Base-by-base conservation (phyloP, 2,797 vertebrate species). In the Lophotriccus pileatus region DNA sequence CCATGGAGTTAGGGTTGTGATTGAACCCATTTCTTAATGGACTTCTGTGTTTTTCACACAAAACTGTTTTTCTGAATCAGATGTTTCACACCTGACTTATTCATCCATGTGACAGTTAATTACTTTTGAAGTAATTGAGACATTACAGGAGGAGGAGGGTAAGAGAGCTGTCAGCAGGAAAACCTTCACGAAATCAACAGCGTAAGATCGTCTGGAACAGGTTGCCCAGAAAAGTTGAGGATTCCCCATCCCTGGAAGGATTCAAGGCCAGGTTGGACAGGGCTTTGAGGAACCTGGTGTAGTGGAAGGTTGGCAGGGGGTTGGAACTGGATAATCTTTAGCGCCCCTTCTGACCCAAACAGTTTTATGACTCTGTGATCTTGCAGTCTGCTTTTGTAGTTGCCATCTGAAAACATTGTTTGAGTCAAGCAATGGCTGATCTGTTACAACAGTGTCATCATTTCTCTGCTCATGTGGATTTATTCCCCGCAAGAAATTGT, bases 81-180 rank as follows among this genome's bases (percentile, higher is more conserved):
- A 19, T 49, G 17, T 49, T 93, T 89, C 52, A 27, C 23, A 75
- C 84, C 69, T 89, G 79, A 73, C 73, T 95, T 83, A 52, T 1
- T 93, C 81, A 80, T 62, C 69, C 47, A 2, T 79, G 20, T 90
- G 84, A 84, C 84, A 89, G 76, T 83, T 94, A 94, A 94, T 97
- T 96, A 84, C 67, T 87, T 75, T 14, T 24, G 41, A 47, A 75
- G 59, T 89, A 96, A 94, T 85, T 86, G 84, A 93, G 89, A 78
- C 7, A 3, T 85, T 72, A 58, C 5, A 70, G 84, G 79, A 60
- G 27, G 76, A 72, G 78, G 49, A 27, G 49, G 64, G 12, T 72
- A 10, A 47, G 86, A 55, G 58, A 92, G 76, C 43, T 88, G 85
- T 69, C 79, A 72, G 64, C 34, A 41, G 49, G 44, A 66, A 81